Conservation (phyloP, 2,888 invertebrate species). For the Ophioninae sp. region DNA sequence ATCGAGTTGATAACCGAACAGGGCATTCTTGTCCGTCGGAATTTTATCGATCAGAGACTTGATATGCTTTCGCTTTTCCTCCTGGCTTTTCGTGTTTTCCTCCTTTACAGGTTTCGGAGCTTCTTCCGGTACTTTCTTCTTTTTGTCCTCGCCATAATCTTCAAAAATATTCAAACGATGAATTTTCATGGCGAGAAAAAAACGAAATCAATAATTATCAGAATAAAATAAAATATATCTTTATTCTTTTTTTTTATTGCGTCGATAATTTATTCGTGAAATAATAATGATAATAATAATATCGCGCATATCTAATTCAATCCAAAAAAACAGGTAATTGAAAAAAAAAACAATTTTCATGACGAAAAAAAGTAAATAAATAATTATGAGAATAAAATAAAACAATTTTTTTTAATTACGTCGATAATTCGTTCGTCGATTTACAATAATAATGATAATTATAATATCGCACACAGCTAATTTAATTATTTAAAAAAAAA, state of each 20-base stretch:
- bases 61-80: slow-evolving; percentile 98
- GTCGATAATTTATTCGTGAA: too few species aligned
- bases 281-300: too few species aligned
- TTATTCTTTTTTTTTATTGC: too few species aligned
- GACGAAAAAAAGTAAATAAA: too few species aligned
- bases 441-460: too few species aligned
- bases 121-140: slow-evolving; percentile 81
- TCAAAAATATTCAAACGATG: slow-evolving; percentile 7
- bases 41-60: slow-evolving; percentile 99
- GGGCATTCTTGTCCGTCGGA: slow-evolving; percentile 97
- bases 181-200: background rate
- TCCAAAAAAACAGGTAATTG: too few species aligned
- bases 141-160: slow-evolving; percentile 86
- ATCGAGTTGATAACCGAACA: slow-evolving; percentile 97
- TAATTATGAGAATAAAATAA: too few species aligned
- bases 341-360: background rate
- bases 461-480: too few species aligned
- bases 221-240: background rate
- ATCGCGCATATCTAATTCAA: too few species aligned
- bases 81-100: slow-evolving; percentile 88
- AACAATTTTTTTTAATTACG: too few species aligned
- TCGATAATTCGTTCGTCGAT: too few species aligned
- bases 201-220: background rate
- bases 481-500: too few species aligned
- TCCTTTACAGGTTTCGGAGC: slow-evolving; percentile 83